Percentiles rank a stretch among this genome's conserved stretches.
These are phyloP conservation scores for Scytalopus superciliaris DNA, from an alignment of 2,113 vertebrate genomes.

Conservation along the genomic window DNA sequence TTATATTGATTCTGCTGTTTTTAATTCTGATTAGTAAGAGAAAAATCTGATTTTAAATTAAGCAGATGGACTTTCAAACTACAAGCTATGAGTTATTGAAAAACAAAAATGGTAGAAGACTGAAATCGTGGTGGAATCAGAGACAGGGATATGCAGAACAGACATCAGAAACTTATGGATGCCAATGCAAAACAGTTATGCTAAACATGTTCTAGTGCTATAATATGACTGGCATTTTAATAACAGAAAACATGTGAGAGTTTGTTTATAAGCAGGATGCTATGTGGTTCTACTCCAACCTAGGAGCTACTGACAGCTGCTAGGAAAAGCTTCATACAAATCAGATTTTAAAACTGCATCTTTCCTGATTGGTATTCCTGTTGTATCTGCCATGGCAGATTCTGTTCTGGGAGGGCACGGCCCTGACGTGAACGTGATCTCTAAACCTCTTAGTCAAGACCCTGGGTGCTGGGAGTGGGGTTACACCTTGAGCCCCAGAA, in stretches of 20 bases:
- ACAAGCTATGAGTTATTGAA: background rate
- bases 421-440: background rate
- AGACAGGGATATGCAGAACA: background rate
- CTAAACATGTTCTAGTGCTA: background rate
- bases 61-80: conserved; percentile 26
- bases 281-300: background rate
- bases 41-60: conserved; percentile 49
- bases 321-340: background rate
- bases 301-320: background rate
- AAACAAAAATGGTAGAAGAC: background rate
- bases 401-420: background rate
- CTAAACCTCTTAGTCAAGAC: background rate
- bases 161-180: background rate
- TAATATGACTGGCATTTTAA: background rate
- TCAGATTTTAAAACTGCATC: background rate
- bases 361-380: background rate
- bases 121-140: background rate
- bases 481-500: background rate
- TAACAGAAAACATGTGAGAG: background rate
- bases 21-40: conserved; percentile 32
- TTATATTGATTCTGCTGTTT: background rate
- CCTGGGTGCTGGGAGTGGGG: background rate
- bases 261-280: background rate
- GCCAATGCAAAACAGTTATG: background rate
- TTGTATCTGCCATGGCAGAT: background rate